Conservation (phyloP, 2,888 invertebrate species). For the Mythimna lalbum region DNA sequence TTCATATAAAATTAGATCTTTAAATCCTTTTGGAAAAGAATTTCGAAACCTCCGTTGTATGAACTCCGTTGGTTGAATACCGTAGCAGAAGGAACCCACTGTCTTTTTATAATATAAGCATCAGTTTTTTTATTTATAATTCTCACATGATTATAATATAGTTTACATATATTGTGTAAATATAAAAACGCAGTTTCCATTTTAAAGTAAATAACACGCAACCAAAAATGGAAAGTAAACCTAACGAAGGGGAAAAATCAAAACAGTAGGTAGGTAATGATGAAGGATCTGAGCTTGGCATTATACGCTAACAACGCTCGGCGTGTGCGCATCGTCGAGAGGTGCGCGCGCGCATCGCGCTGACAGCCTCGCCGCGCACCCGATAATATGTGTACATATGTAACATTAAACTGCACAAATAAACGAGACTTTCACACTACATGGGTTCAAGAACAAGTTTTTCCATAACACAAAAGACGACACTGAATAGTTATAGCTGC, state of each 20-base stretch:
- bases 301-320: constrained; percentile 83
- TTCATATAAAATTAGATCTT: too few relatives aligned
- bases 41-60: too few relatives aligned
- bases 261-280: constrained; percentile 73
- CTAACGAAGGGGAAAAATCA: constrained; percentile 61
- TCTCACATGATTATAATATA: not conserved
- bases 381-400: constrained; percentile 91
- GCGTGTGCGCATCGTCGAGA: constrained; percentile 68
- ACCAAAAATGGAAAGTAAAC: constrained; percentile 23
- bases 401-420: constrained; percentile 91
- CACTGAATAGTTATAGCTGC: constrained; percentile 91
- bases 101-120: not conserved
- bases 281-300: constrained; percentile 75
- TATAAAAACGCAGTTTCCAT: not conserved
- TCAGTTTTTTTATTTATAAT: not conserved
- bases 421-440: constrained; percentile 90
- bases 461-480: constrained; percentile 91
- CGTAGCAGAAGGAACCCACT: not conserved
- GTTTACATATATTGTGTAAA: not conserved
- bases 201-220: constrained; percentile 1
- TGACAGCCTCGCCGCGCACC: constrained; percentile 84
- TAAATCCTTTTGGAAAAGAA: too few relatives aligned
- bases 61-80: not conserved
- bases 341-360: constrained; percentile 65
- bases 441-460: constrained; percentile 91